These are phyloP conservation scores for Volucella bombylans DNA, from an alignment of 2,888 invertebrate species.

Conservation along the genomic window DNA sequence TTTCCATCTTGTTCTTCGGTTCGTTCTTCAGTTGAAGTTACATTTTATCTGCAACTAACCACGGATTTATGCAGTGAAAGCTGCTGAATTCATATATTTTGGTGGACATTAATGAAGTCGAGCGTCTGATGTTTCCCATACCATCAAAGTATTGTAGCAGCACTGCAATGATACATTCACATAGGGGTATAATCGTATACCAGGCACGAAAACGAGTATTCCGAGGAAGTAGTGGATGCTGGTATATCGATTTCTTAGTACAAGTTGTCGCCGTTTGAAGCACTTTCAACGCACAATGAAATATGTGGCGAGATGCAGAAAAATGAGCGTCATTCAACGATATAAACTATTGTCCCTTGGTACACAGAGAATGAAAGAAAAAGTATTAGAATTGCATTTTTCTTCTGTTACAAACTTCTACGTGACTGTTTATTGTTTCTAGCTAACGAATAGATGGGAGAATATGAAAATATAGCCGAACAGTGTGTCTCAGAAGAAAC, in stretches of 20 bases:
- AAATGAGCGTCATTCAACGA: slow-evolving; percentile 39
- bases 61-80: not conserved
- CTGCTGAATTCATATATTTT: slow-evolving; percentile 34
- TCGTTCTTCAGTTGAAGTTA: slow-evolving; percentile 9
- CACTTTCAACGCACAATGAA: slow-evolving; percentile 32
- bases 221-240: slow-evolving; percentile 4
- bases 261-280: not conserved
- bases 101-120: slow-evolving; percentile 53
- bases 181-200: no score
- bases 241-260: slow-evolving; percentile 7
- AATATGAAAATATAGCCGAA: not conserved
- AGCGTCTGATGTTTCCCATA: no score
- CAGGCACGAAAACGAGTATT: no score
- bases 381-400: slow-evolving; percentile 13
- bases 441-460: not conserved
- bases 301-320: slow-evolving; percentile 33
- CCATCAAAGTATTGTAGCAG: no score
- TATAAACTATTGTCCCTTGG: slow-evolving; percentile 39
- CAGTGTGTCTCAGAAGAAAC: slow-evolving; percentile 5
- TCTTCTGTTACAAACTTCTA: slow-evolving; percentile 6
- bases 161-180: no score
- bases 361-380: slow-evolving; percentile 21
- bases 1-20: slow-evolving; percentile 2
- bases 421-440: slow-evolving; percentile 29
- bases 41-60: slow-evolving; percentile 23